Evolutionary conservation across 2,888 invertebrate species (phyloP), one percentile per base, ranked within the genome.

Genomic region (Hydropsyche betteni): DNA sequence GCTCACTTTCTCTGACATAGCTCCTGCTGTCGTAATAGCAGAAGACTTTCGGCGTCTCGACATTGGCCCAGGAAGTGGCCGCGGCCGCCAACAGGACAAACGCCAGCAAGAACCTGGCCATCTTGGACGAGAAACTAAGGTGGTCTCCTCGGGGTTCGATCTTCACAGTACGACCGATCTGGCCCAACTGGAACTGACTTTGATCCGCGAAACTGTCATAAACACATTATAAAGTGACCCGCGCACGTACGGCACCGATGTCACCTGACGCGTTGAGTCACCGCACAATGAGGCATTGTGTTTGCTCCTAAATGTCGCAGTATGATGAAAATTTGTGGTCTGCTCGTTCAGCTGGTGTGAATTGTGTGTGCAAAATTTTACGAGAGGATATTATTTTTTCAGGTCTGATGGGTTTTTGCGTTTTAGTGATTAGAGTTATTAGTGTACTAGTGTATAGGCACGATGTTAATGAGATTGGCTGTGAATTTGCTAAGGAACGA

Each of bases 11-110:
- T 82, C 93, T 88, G 81, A 89, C 87, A 83, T 88, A 89, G 80
- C 92, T 90, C 83, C 88, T 90, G 84, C 91, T 90, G 84, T 93
- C 90, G 85, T 92, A 93, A 83, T 90, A 93, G 83, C 93, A 93
- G 81, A 93, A 85, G 69, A 92, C 90, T 85, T 92, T 92, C 81
- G 84, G 75, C 3, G 61, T 84, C 76, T 87, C 87, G 36, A 86
- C 83, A 38, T 83, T 81, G 5, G 85, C 83, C 38, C 86, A 84
- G 76, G 82, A 82, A 51, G 76, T 71, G 72, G 77, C 68, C 80
- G 80, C 24, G 80, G 77, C 75, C 80, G 80, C 58, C 83, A 85
- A 85, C 79, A 85, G 77, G 4, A 85, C 80, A 74, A 83, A 85
- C 78, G 84, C 83, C 70, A 77, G 69, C 52, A 80, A 52, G 71